Evolutionary conservation across 2,888 invertebrate species (phyloP).

Genomic region (Mycogona germanica): DNA sequence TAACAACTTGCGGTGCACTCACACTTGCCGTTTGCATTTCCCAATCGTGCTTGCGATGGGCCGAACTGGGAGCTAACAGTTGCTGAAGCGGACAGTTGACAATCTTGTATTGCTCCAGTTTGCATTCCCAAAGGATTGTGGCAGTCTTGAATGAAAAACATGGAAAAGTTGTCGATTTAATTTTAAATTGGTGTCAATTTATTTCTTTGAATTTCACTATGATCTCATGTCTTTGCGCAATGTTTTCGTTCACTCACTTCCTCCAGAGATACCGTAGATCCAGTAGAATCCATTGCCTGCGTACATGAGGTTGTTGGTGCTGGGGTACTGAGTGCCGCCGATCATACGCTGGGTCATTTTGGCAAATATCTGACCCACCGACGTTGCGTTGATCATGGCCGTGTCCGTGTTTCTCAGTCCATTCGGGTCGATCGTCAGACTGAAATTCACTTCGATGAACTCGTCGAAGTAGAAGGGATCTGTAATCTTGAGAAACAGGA

Average conservation of each 20-base stretch:
- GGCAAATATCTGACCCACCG: slow-evolving; percentile 8
- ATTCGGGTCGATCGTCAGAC: slow-evolving; percentile 21
- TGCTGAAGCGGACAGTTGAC: slow-evolving; percentile 15
- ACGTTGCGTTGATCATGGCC: slow-evolving; percentile 15
- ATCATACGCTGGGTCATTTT: neutral
- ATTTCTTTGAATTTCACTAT: no score
- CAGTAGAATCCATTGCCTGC: slow-evolving; percentile 7
- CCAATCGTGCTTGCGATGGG: slow-evolving; percentile 3
- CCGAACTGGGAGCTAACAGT: neutral
- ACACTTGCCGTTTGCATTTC: neutral
- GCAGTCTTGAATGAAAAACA: slow-evolving; percentile 8
- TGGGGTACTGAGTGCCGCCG: slow-evolving; percentile 1
- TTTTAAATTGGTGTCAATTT: neutral
- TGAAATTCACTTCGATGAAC: slow-evolving; percentile 21
- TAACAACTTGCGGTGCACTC: no score
- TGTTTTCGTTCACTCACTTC: slow-evolving; percentile 1
- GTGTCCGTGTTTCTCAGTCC: slow-evolving; percentile 3
- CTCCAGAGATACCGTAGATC: slow-evolving; percentile 1
- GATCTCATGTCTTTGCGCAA: no score
- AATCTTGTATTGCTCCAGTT: slow-evolving; percentile 3
- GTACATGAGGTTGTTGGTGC: neutral
- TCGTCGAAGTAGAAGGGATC: slow-evolving; percentile 22
- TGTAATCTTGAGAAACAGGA: neutral
- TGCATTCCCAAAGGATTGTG: slow-evolving; percentile 12
- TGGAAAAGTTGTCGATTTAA: neutral